Evolutionary conservation across 1,140 invertebrate genomes (phyloP), one percentile per base, ranked within the genome.

Genomic region (Drosophila ananassae): DNA sequence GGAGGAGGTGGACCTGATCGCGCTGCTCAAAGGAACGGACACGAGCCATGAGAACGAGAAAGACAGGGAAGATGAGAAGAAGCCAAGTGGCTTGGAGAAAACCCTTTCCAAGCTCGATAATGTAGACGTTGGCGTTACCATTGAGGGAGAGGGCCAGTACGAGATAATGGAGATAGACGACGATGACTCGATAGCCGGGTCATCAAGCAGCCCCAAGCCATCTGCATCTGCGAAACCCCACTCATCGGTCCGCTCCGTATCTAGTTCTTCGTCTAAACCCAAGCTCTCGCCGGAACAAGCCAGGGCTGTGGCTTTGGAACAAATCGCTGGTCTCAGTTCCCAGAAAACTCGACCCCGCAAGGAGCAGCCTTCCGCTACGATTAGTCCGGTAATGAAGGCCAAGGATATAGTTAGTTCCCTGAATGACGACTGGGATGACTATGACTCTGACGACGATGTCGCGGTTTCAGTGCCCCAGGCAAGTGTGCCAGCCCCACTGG

Each of bases 151-250:
- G 46, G 89, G 90, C 0, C 85, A 91, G 59, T 91, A 84, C 37
- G 80, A 90, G 69, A 91, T 91, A n/a, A 89, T 91, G 73, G 90
- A 91, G 55, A 84, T 91, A 1, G 85, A 89, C 25, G 90, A 91
- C 46, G 73, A 57, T 1, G 85, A 69, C 2, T 25, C 83, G n/a
- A 59, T 57, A 50, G 53, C 17, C 6, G 64, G 51, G 25, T 37
- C 47, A 30, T 21, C 62, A 2, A 8, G 17, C n/a, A 48, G 32
- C 8, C 21, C 37, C 24, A 50, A 46, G 22, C 12, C 48, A 9
- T 8, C 64, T 1, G n/a, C 21, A n/a, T 17, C 17, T 17, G 3
- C 32, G 3, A 37, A 53, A 24, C 3, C 24, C n/a, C 73, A 81
- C 30, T 9, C 37, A 1, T 7, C 21, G 4, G 8, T 48, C 24